These are phyloP conservation scores for Noctua janthina DNA, from an alignment of 2,888 invertebrate species.

Conservation along the genomic window DNA sequence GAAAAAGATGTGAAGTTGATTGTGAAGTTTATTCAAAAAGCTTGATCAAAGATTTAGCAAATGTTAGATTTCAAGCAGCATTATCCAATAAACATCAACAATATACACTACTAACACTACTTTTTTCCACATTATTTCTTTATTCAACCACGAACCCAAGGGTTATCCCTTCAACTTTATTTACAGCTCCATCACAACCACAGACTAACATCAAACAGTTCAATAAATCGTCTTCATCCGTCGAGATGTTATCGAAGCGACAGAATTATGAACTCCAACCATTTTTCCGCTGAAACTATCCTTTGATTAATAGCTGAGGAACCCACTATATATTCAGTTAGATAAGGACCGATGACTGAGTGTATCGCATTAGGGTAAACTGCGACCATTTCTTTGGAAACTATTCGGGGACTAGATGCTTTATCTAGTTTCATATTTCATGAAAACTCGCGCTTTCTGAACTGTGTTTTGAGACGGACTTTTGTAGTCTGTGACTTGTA, in stretches of 20 bases:
- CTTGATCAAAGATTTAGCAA: not conserved
- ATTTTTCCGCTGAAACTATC: slow-evolving; percentile 73
- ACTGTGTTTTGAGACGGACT: slow-evolving; percentile 65
- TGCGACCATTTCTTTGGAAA: slow-evolving; percentile 82
- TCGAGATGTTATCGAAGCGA: slow-evolving; percentile 61
- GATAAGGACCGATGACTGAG: slow-evolving; percentile 86
- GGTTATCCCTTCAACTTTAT: not conserved
- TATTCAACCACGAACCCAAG: not conserved
- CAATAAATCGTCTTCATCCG: slow-evolving; percentile 63
- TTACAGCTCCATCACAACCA: slow-evolving; percentile 41
- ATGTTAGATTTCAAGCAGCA: not conserved
- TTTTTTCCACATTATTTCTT: not conserved
- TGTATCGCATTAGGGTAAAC: slow-evolving; percentile 84
- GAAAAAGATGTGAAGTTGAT: no score
- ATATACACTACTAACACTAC: not conserved
- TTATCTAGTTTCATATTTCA: slow-evolving; percentile 84
- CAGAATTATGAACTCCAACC: slow-evolving; percentile 66
- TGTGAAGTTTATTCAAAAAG: not conserved
- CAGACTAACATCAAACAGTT: slow-evolving; percentile 41
- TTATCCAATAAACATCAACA: not conserved
- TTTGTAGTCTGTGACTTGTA: slow-evolving; percentile 65
- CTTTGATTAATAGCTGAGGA: slow-evolving; percentile 77
- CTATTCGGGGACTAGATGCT: slow-evolving; percentile 79
- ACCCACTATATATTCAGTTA: slow-evolving; percentile 80
- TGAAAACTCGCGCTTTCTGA: slow-evolving; percentile 66